phyloP scores from a whole-genome alignment of 1,140 invertebrate genomes.

The Drosophila arizonae region DNA sequence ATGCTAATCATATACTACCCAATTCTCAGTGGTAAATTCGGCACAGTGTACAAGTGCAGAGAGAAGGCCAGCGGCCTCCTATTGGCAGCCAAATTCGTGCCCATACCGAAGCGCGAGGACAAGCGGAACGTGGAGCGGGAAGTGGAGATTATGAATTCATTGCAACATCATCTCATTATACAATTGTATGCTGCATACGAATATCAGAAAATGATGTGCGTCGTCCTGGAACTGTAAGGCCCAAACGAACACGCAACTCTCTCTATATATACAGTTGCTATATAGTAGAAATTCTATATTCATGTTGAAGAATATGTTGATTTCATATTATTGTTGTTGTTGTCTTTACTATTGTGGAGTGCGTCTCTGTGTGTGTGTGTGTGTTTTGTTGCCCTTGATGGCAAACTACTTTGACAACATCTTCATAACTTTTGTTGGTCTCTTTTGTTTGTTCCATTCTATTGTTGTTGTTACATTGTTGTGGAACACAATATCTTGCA shows the following conservation, averaged over 20 bases:
- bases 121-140: slow-evolving; percentile 95
- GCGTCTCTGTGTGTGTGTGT: slow-evolving; percentile 19
- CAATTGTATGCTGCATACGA: slow-evolving; percentile 98
- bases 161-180: slow-evolving; percentile 96
- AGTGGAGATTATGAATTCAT: slow-evolving; percentile 96
- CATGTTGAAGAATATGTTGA: slow-evolving; percentile 43
- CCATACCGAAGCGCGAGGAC: slow-evolving; percentile 92
- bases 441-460: slow-evolving; percentile 28
- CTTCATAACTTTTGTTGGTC: slow-evolving; percentile 47
- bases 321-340: slow-evolving; percentile 17
- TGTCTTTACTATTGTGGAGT: slow-evolving; percentile 14
- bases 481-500: slow-evolving; percentile 75
- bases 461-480: slow-evolving; percentile 64
- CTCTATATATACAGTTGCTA: slow-evolving; percentile 10
- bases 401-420: slow-evolving; percentile 18
- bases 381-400: slow-evolving; percentile 22
- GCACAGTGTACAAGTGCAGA: slow-evolving; percentile 95
- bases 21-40: slow-evolving; percentile 96
- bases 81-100: slow-evolving; percentile 97
- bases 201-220: slow-evolving; percentile 94
- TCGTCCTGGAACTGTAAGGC: slow-evolving; percentile 98
- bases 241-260: slow-evolving; percentile 14
- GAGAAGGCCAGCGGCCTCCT: slow-evolving; percentile 91
- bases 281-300: slow-evolving; percentile 10
- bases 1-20: slow-evolving; percentile 34